phyloP scores from a whole-genome alignment of 2,888 invertebrate species.

The Odiellus spinosus region DNA sequence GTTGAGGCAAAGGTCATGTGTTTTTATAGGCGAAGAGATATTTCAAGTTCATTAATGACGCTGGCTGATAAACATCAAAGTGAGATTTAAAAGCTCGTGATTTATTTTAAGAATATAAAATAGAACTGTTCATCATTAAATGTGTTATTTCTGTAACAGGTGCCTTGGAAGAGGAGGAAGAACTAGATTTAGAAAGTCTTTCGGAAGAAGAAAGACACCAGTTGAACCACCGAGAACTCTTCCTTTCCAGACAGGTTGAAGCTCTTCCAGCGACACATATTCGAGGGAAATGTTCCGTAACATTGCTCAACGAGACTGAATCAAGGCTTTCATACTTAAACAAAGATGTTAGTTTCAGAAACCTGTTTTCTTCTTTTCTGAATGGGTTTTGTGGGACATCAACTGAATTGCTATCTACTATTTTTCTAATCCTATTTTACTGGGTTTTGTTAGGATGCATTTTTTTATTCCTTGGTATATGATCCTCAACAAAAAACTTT shows the following conservation, averaged over 20 bases:
- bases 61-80: slow-evolving; percentile 94
- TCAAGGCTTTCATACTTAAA: slow-evolving; percentile 87
- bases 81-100: slow-evolving; percentile 1
- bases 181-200: slow-evolving; percentile 40
- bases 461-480: slow-evolving; percentile 99
- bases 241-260: slow-evolving; percentile 85
- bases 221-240: slow-evolving; percentile 92
- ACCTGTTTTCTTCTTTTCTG: no score
- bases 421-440: background rate
- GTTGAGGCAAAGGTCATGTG: slow-evolving; percentile 98
- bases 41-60: slow-evolving; percentile 86
- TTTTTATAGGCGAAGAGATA: slow-evolving; percentile 93
- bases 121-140: no score
- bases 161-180: slow-evolving; percentile 52
- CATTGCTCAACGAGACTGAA: slow-evolving; percentile 97
- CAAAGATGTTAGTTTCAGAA: slow-evolving; percentile 78
- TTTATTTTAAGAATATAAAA: no score
- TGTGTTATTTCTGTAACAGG: slow-evolving; percentile 32
- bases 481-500: slow-evolving; percentile 98
- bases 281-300: slow-evolving; percentile 97
- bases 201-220: slow-evolving; percentile 79
- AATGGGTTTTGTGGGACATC: no score
- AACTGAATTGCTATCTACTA: no score
- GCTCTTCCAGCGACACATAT: slow-evolving; percentile 97
- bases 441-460: slow-evolving; percentile 56